Evolutionary conservation across 2,888 invertebrate species (phyloP).

Genomic region (Drosophila parthenogenetica): DNA sequence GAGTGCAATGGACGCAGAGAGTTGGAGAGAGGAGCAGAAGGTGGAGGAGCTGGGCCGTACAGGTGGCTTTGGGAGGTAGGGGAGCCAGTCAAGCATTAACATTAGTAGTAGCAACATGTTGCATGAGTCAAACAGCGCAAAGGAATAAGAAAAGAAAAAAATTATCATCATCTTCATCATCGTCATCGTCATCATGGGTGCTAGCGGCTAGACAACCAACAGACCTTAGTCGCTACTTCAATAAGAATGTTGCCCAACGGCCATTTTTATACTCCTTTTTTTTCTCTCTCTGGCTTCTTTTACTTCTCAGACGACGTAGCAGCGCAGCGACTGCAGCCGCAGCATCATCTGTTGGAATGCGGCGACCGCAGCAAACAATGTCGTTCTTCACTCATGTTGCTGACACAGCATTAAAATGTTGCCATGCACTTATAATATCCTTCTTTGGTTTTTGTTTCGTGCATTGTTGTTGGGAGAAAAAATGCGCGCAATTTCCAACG

Average conservation of each 20-base stretch:
- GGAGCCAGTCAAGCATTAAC: constrained; percentile 41
- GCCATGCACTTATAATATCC: constrained; percentile 23
- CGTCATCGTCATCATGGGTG: constrained; percentile 23
- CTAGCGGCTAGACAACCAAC: constrained; percentile 65
- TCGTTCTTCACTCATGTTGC: constrained; percentile 40
- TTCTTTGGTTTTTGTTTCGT: not conserved
- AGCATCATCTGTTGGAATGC: constrained; percentile 41
- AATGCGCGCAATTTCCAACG: constrained; percentile 16
- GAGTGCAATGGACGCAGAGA: not conserved
- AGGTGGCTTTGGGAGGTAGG: not conserved
- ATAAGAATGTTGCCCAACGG: constrained; percentile 52
- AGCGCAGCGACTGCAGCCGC: constrained; percentile 2
- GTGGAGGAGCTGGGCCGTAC: constrained; percentile 5
- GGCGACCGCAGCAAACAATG: constrained; percentile 21
- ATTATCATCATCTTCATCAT: constrained; percentile 21
- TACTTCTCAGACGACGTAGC: constrained; percentile 3
- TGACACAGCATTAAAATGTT: constrained; percentile 51
- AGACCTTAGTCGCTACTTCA: constrained; percentile 48
- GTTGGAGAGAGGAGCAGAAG: not conserved
- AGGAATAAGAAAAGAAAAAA: constrained; percentile 11
- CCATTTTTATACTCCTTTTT: constrained; percentile 35
- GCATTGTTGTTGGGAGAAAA: constrained; percentile 14
- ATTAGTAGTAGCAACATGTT: constrained; percentile 54
- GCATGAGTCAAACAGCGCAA: constrained; percentile 39
- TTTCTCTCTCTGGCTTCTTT: not conserved